Evolutionary conservation across 2,113 vertebrate species (phyloP).

Genomic region (Heterocephalus glaber): DNA sequence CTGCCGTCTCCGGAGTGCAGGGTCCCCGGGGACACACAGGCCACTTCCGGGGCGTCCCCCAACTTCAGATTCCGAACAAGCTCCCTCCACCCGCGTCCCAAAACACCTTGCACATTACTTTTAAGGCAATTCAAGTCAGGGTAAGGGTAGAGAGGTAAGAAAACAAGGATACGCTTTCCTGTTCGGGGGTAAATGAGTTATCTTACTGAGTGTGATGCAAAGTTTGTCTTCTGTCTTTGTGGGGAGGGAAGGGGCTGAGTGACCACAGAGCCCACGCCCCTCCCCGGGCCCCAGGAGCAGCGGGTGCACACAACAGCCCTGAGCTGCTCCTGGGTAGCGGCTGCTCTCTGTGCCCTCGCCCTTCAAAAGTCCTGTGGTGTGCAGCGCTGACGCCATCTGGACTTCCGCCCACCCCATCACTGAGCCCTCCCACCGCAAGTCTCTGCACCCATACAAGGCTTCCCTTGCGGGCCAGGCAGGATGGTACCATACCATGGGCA

Average conservation of each 20-base stretch:
- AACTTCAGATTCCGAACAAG: neutral
- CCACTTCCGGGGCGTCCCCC: neutral
- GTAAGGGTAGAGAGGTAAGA: neutral
- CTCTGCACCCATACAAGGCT: neutral
- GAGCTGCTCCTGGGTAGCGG: neutral
- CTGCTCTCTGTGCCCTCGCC: too few species aligned
- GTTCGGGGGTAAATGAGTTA: neutral
- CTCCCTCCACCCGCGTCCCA: neutral
- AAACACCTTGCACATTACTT: neutral
- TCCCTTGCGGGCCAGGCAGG: neutral
- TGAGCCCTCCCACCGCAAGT: neutral
- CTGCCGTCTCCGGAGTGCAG: neutral
- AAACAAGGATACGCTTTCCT: accelerated
- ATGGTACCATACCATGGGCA: accelerated
- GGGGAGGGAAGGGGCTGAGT: neutral
- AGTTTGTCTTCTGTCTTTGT: neutral
- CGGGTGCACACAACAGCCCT: neutral
- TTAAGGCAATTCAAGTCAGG: neutral
- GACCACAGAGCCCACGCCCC: neutral
- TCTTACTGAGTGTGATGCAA: neutral
- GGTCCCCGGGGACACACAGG: neutral
- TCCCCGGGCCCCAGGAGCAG: neutral
- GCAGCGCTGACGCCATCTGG: accelerated
- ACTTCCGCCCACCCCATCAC: accelerated
- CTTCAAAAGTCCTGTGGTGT: too few species aligned